A percentile compares a stretch with the other conserved stretches of the same genome.
Evolutionary conservation across 2,888 invertebrate species (phyloP).

Genomic region (Buathra laborator): DNA sequence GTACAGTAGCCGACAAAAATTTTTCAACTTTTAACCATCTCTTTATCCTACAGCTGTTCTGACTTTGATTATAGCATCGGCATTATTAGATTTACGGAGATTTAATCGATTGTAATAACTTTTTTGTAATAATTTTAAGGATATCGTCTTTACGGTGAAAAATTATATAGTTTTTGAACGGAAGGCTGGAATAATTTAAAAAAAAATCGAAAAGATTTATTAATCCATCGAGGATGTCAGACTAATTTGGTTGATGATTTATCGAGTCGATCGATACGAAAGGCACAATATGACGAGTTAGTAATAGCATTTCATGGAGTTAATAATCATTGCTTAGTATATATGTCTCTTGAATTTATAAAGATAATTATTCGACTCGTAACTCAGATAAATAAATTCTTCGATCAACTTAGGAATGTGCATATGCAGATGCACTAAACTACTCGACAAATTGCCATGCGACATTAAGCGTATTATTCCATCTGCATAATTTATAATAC

Average conservation of each 20-base stretch:
- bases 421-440: neutral
- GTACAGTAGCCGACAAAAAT: slow-evolving; percentile 63
- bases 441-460: neutral
- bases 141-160: neutral
- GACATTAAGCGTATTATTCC: neutral
- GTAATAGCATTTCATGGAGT: neutral
- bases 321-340: neutral
- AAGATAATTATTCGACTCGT: neutral
- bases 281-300: too few relatives aligned
- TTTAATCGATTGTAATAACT: neutral
- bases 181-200: neutral
- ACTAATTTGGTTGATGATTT: too few relatives aligned
- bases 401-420: neutral
- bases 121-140: neutral
- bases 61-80: slow-evolving; percentile 56
- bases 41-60: slow-evolving; percentile 50
- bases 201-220: neutral
- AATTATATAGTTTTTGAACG: neutral
- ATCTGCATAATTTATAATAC: neutral
- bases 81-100: slow-evolving; percentile 34
- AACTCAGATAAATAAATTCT: neutral
- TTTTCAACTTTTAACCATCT: neutral
- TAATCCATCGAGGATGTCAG: neutral
- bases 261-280: too few relatives aligned
- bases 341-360: neutral